These are phyloP conservation scores for Columba livia DNA, from an alignment of 2,113 vertebrate species.

Conservation along the genomic window DNA sequence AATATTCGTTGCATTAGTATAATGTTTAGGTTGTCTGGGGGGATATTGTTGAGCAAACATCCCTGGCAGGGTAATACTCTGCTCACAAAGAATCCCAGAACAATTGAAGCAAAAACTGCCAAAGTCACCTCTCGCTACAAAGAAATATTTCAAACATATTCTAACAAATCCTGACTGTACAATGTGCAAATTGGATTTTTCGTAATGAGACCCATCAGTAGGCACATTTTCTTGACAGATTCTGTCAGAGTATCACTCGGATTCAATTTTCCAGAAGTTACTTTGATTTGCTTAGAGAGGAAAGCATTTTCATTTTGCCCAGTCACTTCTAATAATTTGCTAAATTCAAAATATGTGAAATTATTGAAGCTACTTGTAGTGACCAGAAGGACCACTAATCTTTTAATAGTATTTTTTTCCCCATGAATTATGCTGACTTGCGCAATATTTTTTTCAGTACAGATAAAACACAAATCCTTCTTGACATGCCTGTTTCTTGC, in stretches of 20 bases:
- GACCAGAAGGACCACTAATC: neutral
- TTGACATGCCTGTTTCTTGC: neutral
- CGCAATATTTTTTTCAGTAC: neutral
- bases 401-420: neutral
- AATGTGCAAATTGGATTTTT: conserved; percentile 36
- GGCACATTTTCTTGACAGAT: neutral
- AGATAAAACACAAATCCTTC: neutral
- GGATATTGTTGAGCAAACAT: neutral
- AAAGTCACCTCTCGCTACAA: neutral
- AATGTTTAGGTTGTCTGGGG: neutral
- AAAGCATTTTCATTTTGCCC: conserved; percentile 26
- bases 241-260: neutral
- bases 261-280: conserved; percentile 20
- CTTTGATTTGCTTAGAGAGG: conserved; percentile 13
- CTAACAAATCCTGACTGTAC: conserved; percentile 3
- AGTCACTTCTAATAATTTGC: neutral
- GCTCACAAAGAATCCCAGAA: neutral
- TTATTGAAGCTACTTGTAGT: neutral
- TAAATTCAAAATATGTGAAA: neutral
- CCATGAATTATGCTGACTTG: neutral
- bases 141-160: neutral
- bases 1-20: neutral
- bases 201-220: conserved; percentile 11
- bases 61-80: neutral
- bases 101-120: neutral